Evolutionary conservation across 2,113 vertebrate genomes (phyloP), one percentile per base, ranked within the genome.

Genomic region (Tricholaema leucomelas): DNA sequence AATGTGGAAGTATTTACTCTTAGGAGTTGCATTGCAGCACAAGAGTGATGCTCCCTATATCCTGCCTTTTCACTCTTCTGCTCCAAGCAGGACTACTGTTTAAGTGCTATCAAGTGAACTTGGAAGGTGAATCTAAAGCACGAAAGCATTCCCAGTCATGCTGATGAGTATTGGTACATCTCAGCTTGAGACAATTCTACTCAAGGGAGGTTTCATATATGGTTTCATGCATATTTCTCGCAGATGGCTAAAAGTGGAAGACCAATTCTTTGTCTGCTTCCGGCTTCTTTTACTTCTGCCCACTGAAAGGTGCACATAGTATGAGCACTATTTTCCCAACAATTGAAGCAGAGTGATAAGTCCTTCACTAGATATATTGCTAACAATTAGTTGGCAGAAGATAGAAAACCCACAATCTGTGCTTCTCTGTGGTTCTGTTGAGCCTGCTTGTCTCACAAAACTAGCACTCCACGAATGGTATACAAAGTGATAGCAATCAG

Each of bases 401-500:
- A 58, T 1, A 77, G 85, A 71, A 93, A 91, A 65, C 38, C 56
- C 74, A 50, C 76, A 76, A 52, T 27, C 10, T 65, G 23, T 40
- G 66, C 30, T 73, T 86, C 21, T 28, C 3, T 33, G 18, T 0
- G 1, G 18, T 50, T 80, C 75, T 56, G 27, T 73, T 81, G 60
- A 42, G 44, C 16, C n/a, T 28, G 6, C 52, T 78, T 84, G 38
- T 54, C 56, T 80, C 60, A 84, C 64, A 87, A 87, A 92, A 91
- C 78, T 73, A 87, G 38, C 61, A 35, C 44, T 35, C 25, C n/a
- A 72, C 48, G 81, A 87, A 73, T 60, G 42, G 9, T 86, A 88
- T 64, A 31, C 44, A 58, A 77, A 63, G 64, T 89, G 91, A 91
- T 93, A 93, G 77, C 24, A 48, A 94, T 94, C 92, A 60, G 60